Evolutionary conservation across 2,113 vertebrate species (phyloP), one percentile per base, ranked within the genome.

Genomic region (Sporophila hypoxantha): DNA sequence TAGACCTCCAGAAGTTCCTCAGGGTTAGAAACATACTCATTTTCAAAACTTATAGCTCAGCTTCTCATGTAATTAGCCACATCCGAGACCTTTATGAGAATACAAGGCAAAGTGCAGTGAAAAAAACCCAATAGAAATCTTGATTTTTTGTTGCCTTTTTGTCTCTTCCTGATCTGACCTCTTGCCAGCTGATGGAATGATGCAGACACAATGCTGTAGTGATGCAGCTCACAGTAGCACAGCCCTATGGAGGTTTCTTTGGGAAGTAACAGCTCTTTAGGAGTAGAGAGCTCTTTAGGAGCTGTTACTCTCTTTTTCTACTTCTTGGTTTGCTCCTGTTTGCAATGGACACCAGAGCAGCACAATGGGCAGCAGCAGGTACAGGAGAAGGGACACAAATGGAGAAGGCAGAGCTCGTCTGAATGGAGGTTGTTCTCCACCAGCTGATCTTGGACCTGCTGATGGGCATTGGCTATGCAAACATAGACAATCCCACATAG

Each of bases 331-430:
- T 29, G 6, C 30, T 22, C 17, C 29, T 25, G 14, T 47, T 70
- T 67, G 41, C 1, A 0, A 34, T 0, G 1, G 25, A 34, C 3
- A 11, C 26, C 0, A 0, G 18, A 47, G 46, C 59, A 34, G 17
- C 6, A 44, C 8, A 21, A 15, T 0, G 2, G 15, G 30, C 1
- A 6, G 62, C n/a, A 36, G 47, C 78, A 53, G 36, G 16, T 46
- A 10, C 17, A 16, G 8, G 12, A 59, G 39, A n/a, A 60, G 29
- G 12, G 19, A n/a, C 15, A 37, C 15, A 9, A 15, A 15, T 2
- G 9, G 19, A 34, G 36, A 26, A 50, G 52, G 8, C 41, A 83
- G 39, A 27, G 19, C 8, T 41, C 41, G 29, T 30, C 34, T 67
- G 26, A 37, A 10, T 1, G 1, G 22, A 12, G 22, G 8, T 17